Base-by-base conservation (phyloP, 2,797 vertebrate genomes). In the Melanotaenia trifasciata region DNA sequence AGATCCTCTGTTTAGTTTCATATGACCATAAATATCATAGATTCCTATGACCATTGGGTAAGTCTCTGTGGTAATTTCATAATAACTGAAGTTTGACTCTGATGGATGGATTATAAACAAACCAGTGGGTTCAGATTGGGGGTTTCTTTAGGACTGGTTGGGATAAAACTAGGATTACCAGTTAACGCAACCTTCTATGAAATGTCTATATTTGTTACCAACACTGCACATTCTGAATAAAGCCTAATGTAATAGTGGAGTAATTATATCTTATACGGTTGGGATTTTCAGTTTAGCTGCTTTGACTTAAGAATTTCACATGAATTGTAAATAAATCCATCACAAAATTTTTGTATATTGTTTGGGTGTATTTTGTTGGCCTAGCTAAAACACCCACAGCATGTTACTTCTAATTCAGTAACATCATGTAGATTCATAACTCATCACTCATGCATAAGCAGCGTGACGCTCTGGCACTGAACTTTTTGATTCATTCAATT, bases 401-500 rank as follows among this genome's bases (percentile, higher is more conserved):
- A 58, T 14, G 33, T 70, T 84, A 63, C 87, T 83, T 86, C 63
- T 54, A 64, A 26, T 13, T 76, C 64, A 72, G 76, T 65, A 83
- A 86, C 83, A 86, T 86, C 84, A 87, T 68, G 66, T 64, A 81
- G 78, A 87, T 87, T 84, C 71, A 65, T 69, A 0, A 35, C 67
- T 84, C 69, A 65, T 67, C 0, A 28, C 70, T 5, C 65, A 26
- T 56, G 64, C 81, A 74, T 84, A 92, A 88, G 87, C 76, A 89
- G 80, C 80, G 64, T 45, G 57, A 65, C 7, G 80, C 81, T 86
- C 82, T n/a, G 63, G 69, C 73, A 47, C 74, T 89, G 87, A 90
- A 91, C 90, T 88, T 90, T 87, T 69, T 70, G 64, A 86, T 89
- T 82, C 87, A 69, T 90, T 90, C 77, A 81, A 84, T 92, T 85